phyloP scores from a whole-genome alignment of 2,113 vertebrate genomes.

The Leptocoma aspasia region DNA sequence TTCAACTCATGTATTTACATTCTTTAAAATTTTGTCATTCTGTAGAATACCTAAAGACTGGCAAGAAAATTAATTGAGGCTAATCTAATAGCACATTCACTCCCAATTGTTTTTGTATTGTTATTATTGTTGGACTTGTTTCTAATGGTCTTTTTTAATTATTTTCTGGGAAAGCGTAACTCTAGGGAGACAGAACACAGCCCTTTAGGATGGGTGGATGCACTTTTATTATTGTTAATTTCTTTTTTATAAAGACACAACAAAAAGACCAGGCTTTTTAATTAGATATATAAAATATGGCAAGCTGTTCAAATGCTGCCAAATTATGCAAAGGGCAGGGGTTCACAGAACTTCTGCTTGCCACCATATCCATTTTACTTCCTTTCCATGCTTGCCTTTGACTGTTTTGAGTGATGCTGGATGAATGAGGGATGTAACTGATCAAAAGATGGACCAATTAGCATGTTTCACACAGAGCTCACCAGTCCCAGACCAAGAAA shows the following conservation, averaged over 20 bases:
- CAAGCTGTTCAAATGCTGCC: neutral
- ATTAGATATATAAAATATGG: neutral
- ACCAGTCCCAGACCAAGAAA: conserved; percentile 76
- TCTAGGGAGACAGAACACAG: neutral
- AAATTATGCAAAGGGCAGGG: neutral
- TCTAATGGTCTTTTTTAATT: neutral
- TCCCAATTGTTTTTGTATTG: neutral
- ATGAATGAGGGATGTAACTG: conserved; percentile 74
- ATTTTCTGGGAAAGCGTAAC: neutral
- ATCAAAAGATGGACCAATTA: conserved; percentile 87
- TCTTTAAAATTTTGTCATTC: neutral
- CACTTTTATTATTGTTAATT: neutral
- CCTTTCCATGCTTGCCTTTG: conserved; percentile 30
- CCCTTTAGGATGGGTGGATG: neutral
- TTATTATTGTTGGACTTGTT: neutral
- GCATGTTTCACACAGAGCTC: conserved; percentile 82
- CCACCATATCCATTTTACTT: neutral
- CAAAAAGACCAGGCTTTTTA: neutral
- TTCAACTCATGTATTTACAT: neutral
- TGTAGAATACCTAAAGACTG: neutral
- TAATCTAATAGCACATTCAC: neutral
- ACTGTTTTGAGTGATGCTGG: conserved; percentile 82
- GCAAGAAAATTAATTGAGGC: neutral
- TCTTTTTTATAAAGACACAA: neutral
- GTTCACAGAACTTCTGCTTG: neutral